Base-by-base conservation (phyloP, 2,888 invertebrate genomes). In the Drosophila borborema region DNA sequence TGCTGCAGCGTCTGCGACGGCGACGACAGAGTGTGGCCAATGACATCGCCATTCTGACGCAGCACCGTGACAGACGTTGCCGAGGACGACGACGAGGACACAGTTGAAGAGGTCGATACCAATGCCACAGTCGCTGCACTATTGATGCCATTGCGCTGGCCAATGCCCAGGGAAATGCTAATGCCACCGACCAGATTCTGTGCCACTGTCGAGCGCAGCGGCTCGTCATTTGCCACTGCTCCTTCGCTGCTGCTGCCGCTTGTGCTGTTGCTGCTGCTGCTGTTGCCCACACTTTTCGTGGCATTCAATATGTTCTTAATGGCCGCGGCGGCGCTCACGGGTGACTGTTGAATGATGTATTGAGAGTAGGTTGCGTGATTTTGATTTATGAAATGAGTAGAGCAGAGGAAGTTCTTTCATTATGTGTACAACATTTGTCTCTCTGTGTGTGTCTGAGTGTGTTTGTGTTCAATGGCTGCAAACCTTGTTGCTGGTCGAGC, bases 281-380 rank as follows among this genome's bases (percentile, higher is more conserved):
- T 79, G 66, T 58, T 79, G 64, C 91, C 91, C 49, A 92, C 91
- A 85, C 75, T 91, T 82, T 91, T 91, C 31, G 92, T 92, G 71
- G 91, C 91, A 86, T 91, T 91, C 68, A 91, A 82, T 67, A 91
- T 91, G 69, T 81, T 92, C 80, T 91, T 91, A 62, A 91, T 91
- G 56, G 91, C 91, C 58, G 91, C 90, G 56, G 91, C 92, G 65
- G 91, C 91, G 64, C 91, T 92, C 53, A 91, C 91, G 54, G 92
- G 89, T 64, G 92, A 91, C 91, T 91, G 80, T 72, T 70, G 66
- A 40, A 63, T 72, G 74, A 66, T 62, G 62, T 69, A 48, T 60
- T 51, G 51, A 51, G 49, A 72, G 38, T 54, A 40, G 72, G 54
- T 77, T 62, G 74, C 80, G 77, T 78, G 75, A 80, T 64, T 80